A percentile compares a stretch with the other conserved stretches of the same genome.
Evolutionary conservation across 1,140 invertebrate genomes (phyloP).

Genomic region (Drosophila pandora): DNA sequence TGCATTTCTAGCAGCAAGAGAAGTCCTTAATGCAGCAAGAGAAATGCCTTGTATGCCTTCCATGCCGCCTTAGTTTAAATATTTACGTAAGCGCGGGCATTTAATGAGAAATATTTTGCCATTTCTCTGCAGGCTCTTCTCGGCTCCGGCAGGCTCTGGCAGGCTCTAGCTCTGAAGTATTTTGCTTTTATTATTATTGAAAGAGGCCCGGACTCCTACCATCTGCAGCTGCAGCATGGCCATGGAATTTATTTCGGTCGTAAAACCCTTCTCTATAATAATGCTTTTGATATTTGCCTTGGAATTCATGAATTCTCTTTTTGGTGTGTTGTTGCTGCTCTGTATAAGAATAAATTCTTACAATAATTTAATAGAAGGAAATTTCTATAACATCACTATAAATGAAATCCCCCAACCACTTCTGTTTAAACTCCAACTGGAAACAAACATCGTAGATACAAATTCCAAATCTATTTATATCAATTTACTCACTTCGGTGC

Average conservation of each 20-base stretch:
- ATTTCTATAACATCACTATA: background rate
- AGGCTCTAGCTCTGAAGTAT: constrained; percentile 20
- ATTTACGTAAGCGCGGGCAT: constrained; percentile 66
- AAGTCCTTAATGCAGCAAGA: constrained; percentile 27
- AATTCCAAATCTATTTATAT: constrained; percentile 43
- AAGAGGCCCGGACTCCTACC: constrained; percentile 37
- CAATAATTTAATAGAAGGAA: background rate
- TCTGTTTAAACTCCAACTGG: constrained; percentile 4
- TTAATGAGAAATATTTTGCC: constrained; percentile 65
- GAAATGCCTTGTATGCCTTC: constrained; percentile 39
- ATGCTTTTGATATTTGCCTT: constrained; percentile 4
- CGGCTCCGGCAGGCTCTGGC: background rate
- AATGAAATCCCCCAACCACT: constrained; percentile 7
- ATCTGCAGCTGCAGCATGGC: constrained; percentile 13
- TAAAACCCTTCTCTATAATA: background rate
- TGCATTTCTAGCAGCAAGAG: constrained; percentile 19
- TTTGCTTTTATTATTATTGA: constrained; percentile 63
- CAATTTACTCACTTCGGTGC: constrained; percentile 44
- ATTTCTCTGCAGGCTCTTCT: constrained; percentile 35
- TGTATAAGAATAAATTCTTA: background rate
- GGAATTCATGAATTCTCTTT: constrained; percentile 6
- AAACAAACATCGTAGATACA: constrained; percentile 1
- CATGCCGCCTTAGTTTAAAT: constrained; percentile 70
- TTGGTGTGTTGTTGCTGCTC: background rate
- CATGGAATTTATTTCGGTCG: background rate